Evolutionary conservation across 2,113 vertebrate species (phyloP), one percentile per base, ranked within the genome.

Genomic region (Saguinus midas): DNA sequence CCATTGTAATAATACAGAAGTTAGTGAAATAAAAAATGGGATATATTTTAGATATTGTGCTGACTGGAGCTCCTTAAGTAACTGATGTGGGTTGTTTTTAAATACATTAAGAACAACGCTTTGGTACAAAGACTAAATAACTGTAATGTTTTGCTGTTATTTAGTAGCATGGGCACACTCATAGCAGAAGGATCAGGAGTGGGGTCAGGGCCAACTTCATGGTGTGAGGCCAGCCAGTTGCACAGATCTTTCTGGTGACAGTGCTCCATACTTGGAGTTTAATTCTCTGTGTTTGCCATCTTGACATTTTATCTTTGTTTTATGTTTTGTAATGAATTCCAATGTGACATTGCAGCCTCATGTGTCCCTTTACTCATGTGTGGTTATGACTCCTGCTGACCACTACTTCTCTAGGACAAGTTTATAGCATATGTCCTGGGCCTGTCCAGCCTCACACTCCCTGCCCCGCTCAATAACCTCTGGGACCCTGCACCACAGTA

Each of bases 71-170:
- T 93, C 32, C 37, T 94, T 76, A 35, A 52, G 25, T 82, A 43
- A 82, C 5, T 76, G 37, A 61, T 64, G 12, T 86, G 18, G n/a
- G 35, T 35, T 86, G 11, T 96, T 90, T 90, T 32, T 72, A 86
- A 55, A 81, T 21, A 37, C 76, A 55, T 78, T 21, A 70, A 91
- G 37, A 11, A 52, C 23, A 57, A 57, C 1, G 40, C 5, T 70
- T 27, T 13, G 10, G 1, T 79, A 52, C 72, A 13, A 90, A 72
- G 23, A 72, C n/a, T 64, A 17, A 87, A n/a, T 21, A 78, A 80
- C 3, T 72, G 70, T 20, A 23, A 79, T 57, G 8, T 25, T 84
- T 10, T 43, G 27, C 29, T 75, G 12, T 8, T 66, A 58, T 68
- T 92, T 80, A 80, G 14, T 85, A 35, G 68, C 25, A 8, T 10